Evolutionary conservation across 2,797 vertebrate genomes (phyloP).

Genomic region (Gastrophryne carolinensis): DNA sequence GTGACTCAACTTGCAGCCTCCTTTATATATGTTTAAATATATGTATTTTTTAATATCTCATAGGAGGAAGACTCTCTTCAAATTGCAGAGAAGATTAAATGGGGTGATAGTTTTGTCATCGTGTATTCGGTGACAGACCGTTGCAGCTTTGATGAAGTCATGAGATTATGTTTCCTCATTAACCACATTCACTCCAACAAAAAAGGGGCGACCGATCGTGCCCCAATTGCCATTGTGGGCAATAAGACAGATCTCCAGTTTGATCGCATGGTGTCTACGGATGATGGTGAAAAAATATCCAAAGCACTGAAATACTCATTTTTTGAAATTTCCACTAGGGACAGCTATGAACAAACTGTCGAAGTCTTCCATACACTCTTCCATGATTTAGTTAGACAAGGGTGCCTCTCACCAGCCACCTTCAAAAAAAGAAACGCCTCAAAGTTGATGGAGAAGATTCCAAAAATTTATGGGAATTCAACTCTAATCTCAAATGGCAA

Average conservation of each 20-base stretch:
- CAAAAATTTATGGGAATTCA: conserved; percentile 71
- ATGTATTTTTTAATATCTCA: background rate
- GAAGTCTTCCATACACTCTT: conserved; percentile 69
- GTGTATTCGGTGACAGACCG: conserved; percentile 76
- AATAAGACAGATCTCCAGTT: conserved; percentile 79
- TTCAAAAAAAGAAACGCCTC: conserved; percentile 70
- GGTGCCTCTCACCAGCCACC: conserved; percentile 64
- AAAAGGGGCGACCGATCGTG: conserved; percentile 60
- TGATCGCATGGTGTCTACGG: conserved; percentile 73
- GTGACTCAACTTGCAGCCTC: no score
- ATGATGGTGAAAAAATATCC: conserved; percentile 69
- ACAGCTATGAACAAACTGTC: conserved; percentile 72
- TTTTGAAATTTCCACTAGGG: conserved; percentile 73
- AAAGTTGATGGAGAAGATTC: conserved; percentile 76
- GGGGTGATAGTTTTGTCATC: conserved; percentile 74
- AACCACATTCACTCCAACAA: conserved; percentile 69
- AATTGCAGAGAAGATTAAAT: conserved; percentile 79
- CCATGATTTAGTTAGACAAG: conserved; percentile 67
- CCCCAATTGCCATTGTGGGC: conserved; percentile 69
- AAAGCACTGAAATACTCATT: conserved; percentile 69
- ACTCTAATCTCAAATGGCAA: conserved; percentile 58
- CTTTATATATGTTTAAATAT: no score
- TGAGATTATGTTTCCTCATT: conserved; percentile 76
- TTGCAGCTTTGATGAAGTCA: conserved; percentile 77
- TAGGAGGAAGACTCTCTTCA: conserved; percentile 77